Evolutionary conservation across 2,113 vertebrate genomes (phyloP).

Genomic region (Hirundichthys speculiger): DNA sequence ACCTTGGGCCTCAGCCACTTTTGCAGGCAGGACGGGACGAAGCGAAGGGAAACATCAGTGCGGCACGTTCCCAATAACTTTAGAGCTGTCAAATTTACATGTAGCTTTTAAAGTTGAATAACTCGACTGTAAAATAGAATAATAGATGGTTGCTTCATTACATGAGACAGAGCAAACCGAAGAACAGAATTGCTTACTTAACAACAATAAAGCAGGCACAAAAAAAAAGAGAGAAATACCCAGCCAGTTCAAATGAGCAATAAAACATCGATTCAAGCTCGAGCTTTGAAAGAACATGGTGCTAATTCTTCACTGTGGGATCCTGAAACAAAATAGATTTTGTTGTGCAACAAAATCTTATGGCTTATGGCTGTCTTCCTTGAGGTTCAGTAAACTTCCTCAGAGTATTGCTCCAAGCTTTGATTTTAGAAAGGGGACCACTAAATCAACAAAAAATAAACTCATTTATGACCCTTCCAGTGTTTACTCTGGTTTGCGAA

Average conservation of each 20-base stretch:
- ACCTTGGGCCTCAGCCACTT: too few relatives aligned
- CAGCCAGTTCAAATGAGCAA: too few relatives aligned
- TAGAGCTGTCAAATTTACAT: too few relatives aligned
- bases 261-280: constrained; percentile 10
- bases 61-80: too few relatives aligned
- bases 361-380: constrained; percentile 11
- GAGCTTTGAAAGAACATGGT: constrained; percentile 13
- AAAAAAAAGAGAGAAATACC: background rate
- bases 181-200: too few relatives aligned
- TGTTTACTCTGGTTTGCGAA: constrained; percentile 38
- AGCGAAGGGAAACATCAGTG: too few relatives aligned
- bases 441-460: constrained; percentile 44
- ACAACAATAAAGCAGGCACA: background rate
- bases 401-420: constrained; percentile 19
- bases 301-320: constrained; percentile 12
- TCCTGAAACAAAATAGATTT: constrained; percentile 21
- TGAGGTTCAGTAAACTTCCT: constrained; percentile 64
- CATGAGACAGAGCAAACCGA: too few relatives aligned
- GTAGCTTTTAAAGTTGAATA: too few relatives aligned
- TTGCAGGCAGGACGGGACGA: too few relatives aligned
- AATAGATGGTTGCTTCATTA: too few relatives aligned
- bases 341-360: constrained; percentile 63
- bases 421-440: constrained; percentile 29
- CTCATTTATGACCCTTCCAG: constrained; percentile 26
- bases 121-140: too few relatives aligned